Conservation (phyloP, 2,888 invertebrate genomes). For the Gisinianus flammeolus region DNA sequence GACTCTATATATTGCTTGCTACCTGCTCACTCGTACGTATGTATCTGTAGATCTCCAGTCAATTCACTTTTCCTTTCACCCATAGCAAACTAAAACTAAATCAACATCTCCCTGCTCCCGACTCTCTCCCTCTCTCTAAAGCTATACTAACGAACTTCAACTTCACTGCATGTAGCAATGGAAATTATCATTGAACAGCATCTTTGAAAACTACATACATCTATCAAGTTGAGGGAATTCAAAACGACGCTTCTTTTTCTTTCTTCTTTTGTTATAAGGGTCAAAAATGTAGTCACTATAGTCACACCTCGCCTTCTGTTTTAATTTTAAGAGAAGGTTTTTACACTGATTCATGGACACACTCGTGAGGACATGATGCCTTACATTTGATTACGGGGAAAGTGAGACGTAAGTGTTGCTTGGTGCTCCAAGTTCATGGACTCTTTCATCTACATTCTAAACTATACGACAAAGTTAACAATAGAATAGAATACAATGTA, state of each 20-base stretch:
- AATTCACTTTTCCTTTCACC: background rate
- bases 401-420: background rate
- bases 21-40: background rate
- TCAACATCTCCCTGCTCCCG: background rate
- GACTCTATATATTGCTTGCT: background rate
- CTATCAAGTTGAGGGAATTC: background rate
- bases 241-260: too few relatives aligned
- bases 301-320: background rate
- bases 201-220: background rate
- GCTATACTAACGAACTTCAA: background rate
- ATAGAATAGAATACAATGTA: background rate
- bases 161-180: too few relatives aligned
- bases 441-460: background rate
- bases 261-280: too few relatives aligned
- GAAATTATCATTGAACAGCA: background rate
- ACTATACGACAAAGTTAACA: background rate
- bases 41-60: background rate
- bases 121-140: background rate
- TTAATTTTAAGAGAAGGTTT: too few relatives aligned
- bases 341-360: slow-evolving; percentile 3
- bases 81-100: background rate
- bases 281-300: background rate
- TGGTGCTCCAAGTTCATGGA: too few relatives aligned
- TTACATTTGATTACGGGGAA: background rate
- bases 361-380: background rate